These are phyloP conservation scores for Drosophila atripex DNA, from an alignment of 2,888 invertebrate genomes.

Conservation along the genomic window DNA sequence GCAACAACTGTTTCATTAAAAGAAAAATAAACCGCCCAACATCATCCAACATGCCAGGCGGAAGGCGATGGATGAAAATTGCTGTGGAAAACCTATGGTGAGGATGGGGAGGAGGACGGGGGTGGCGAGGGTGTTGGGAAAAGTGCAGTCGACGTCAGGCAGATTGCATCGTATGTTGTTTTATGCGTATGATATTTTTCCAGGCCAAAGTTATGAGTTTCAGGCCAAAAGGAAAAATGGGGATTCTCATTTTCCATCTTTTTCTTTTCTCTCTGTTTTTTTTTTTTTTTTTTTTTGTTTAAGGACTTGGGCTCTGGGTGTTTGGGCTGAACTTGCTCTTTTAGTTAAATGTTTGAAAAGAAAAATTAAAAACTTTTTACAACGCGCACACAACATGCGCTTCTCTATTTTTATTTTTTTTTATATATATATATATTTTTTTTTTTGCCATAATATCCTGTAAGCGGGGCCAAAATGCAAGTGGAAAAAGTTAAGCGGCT, in stretches of 20 bases:
- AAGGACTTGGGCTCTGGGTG: neutral
- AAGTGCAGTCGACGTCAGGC: slow-evolving; percentile 4
- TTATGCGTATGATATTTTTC: slow-evolving; percentile 78
- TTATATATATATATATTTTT: too few species aligned
- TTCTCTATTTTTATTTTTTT: slow-evolving; percentile 37
- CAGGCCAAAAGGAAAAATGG: slow-evolving; percentile 51
- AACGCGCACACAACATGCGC: slow-evolving; percentile 61
- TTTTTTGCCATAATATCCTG: slow-evolving; percentile 57
- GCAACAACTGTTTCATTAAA: slow-evolving; percentile 77
- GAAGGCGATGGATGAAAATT: neutral
- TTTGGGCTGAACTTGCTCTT: slow-evolving; percentile 63
- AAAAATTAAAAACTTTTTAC: slow-evolving; percentile 80
- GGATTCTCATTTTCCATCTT: slow-evolving; percentile 45
- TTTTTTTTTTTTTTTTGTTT: slow-evolving; percentile 3
- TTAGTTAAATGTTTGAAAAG: slow-evolving; percentile 80
- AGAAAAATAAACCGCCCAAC: slow-evolving; percentile 64
- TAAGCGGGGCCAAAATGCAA: slow-evolving; percentile 63
- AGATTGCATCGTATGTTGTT: slow-evolving; percentile 63
- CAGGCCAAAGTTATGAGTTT: slow-evolving; percentile 69
- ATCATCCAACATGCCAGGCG: slow-evolving; percentile 25
- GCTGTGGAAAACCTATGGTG: too few species aligned
- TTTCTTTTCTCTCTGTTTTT: slow-evolving; percentile 8
- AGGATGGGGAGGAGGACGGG: neutral
- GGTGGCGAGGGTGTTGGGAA: neutral
- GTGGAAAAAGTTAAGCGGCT: slow-evolving; percentile 75